A percentile compares a stretch with the other conserved stretches of the same genome.
These are phyloP conservation scores for Hoplostethus mediterraneus DNA, from an alignment of 2,797 vertebrate species.

Conservation along the genomic window DNA sequence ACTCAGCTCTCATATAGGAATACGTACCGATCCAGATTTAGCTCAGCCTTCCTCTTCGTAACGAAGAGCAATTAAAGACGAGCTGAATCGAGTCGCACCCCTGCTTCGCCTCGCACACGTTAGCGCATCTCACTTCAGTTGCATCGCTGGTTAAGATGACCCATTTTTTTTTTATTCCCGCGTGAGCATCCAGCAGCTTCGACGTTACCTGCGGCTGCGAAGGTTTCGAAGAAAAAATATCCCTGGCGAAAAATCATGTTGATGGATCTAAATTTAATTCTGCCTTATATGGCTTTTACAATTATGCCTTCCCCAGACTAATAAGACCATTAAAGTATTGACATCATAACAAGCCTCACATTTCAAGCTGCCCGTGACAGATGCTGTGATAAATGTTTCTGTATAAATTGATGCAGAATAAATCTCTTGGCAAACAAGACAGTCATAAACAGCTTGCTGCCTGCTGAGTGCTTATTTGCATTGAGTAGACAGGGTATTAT, in stretches of 20 bases:
- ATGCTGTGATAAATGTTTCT: constrained; percentile 71
- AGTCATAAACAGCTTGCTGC: constrained; percentile 68
- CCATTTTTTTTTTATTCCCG: constrained; percentile 21
- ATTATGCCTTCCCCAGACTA: constrained; percentile 41
- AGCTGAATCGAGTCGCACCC: constrained; percentile 34
- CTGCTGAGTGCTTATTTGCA: constrained; percentile 68
- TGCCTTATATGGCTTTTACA: constrained; percentile 43
- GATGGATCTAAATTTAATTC: constrained; percentile 55
- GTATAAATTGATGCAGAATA: constrained; percentile 70
- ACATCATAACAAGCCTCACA: constrained; percentile 58
- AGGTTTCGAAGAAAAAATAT: constrained; percentile 25
- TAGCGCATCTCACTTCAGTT: constrained; percentile 29
- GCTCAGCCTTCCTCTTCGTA: constrained; percentile 15
- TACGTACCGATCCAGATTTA: constrained; percentile 16
- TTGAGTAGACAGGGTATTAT: constrained; percentile 59
- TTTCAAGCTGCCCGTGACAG: constrained; percentile 61
- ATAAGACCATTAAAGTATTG: constrained; percentile 60
- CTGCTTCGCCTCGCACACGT: constrained; percentile 10
- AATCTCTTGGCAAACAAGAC: constrained; percentile 65
- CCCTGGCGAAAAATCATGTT: neutral
- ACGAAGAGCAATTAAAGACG: constrained; percentile 31
- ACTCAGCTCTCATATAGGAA: constrained; percentile 12
- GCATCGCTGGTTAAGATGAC: constrained; percentile 33
- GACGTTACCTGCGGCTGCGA: neutral
- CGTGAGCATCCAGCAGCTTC: constrained; percentile 25